Percentiles rank a stretch among this genome's conserved stretches.
Evolutionary conservation across 2,797 vertebrate genomes (phyloP).

Genomic region (Gouania willdenowi): DNA sequence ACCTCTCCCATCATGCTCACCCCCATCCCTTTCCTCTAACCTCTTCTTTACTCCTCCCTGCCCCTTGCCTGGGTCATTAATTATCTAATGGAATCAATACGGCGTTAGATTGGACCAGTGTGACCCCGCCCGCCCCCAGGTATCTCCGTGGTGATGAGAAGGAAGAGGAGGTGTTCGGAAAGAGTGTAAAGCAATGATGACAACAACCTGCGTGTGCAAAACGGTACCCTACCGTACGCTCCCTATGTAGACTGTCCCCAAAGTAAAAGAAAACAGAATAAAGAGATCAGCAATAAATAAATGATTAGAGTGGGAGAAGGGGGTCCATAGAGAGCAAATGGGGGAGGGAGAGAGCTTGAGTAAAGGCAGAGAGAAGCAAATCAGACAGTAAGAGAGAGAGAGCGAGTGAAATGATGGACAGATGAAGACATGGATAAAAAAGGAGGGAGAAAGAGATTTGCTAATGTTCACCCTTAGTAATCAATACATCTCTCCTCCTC

Average conservation of each 20-base stretch:
- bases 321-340: slow-evolving; percentile 27
- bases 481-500: slow-evolving; percentile 65
- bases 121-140: slow-evolving; percentile 72
- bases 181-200: slow-evolving; percentile 47
- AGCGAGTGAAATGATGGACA: slow-evolving; percentile 43
- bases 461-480: slow-evolving; percentile 66
- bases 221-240: slow-evolving; percentile 4
- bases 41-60: slow-evolving; percentile 53
- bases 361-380: slow-evolving; percentile 35
- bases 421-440: slow-evolving; percentile 47
- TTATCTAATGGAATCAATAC: slow-evolving; percentile 84
- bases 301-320: slow-evolving; percentile 51
- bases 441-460: slow-evolving; percentile 58
- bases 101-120: slow-evolving; percentile 74
- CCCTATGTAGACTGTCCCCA: slow-evolving; percentile 36
- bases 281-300: slow-evolving; percentile 68
- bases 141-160: slow-evolving; percentile 61
- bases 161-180: slow-evolving; percentile 45
- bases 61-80: slow-evolving; percentile 76
- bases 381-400: slow-evolving; percentile 14
- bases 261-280: slow-evolving; percentile 52
- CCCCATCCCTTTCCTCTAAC: slow-evolving; percentile 23
- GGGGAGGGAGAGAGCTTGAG: slow-evolving; percentile 39
- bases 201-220: slow-evolving; percentile 32
- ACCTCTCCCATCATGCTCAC: slow-evolving; percentile 26